Evolutionary conservation across 1,140 invertebrate genomes (phyloP), one percentile per base, ranked within the genome.

Genomic region (Musca domestica): DNA sequence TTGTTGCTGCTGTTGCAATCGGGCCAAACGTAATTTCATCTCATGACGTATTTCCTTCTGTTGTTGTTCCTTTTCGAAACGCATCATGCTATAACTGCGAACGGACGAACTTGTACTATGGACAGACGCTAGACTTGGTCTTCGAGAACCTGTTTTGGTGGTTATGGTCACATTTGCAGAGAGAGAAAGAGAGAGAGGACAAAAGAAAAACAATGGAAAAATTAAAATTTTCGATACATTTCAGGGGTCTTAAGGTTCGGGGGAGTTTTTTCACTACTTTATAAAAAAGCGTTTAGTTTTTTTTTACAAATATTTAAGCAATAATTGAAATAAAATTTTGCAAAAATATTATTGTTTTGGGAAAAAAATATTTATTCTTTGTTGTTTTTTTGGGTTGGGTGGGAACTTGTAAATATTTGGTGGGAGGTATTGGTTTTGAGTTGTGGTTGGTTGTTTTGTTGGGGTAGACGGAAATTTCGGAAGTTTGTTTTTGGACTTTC

Each of bases 101-200:
- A 91, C 88, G 34, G 91, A 93, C 46, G 88, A 91, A 67, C 88
- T 88, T 72, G 88, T 90, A 83, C 91, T 92, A 78, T 92, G 91
- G 70, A 92, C 85, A 66, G 91, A 92, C 68, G 88, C 89, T 84
- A 92, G 83, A 86, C 90, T 92, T 82, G 91, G 90, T 84, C 90
- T 87, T 85, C 91, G 86, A 74, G 91, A 92, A 87, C 91, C 91
- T 93, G 73, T 56, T 20, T 41, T 20, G 20, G 0, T 12, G 6
- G 34, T 23, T 2, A 27, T 41, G 25, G 1, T n/a, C n/a, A n/a
- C n/a, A n/a, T n/a, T n/a, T 46, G 19, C 4, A 61, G 19, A 61
- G 5, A 19, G 3, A 34, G 4, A 41, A 34, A 34, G 22, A 5
- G 20, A 17, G n/a, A 65, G 20, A 23, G 46, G 25, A 65, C 20